phyloP scores from a whole-genome alignment of 2,888 invertebrate genomes.

The Mellilla xanthometata region DNA sequence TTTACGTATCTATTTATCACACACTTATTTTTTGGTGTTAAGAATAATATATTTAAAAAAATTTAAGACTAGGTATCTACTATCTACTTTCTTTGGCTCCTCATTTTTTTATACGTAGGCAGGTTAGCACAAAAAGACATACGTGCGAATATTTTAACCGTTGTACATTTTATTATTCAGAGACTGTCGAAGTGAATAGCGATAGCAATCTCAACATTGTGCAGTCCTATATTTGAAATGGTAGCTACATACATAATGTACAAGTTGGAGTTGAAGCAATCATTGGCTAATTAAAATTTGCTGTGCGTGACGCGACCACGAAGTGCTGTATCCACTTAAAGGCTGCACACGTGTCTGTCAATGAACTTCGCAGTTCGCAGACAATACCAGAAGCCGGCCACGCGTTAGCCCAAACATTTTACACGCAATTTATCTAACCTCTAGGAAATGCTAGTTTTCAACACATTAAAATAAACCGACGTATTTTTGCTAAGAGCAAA shows the following conservation, averaged over 20 bases:
- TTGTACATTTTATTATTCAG: constrained; percentile 66
- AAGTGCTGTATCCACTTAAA: constrained; percentile 70
- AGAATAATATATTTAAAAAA: too few species aligned
- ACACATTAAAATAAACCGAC: too few species aligned
- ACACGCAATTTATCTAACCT: constrained; percentile 27
- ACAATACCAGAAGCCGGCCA: constrained; percentile 57
- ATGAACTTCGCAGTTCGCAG: constrained; percentile 74
- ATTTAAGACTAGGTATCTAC: neutral
- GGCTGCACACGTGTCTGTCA: constrained; percentile 80
- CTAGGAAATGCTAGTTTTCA: neutral
- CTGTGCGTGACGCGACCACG: constrained; percentile 74
- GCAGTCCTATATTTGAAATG: constrained; percentile 56
- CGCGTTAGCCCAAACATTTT: constrained; percentile 48
- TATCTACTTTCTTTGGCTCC: neutral
- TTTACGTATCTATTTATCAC: too few species aligned
- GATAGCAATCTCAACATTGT: constrained; percentile 62
- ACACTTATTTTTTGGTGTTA: too few species aligned
- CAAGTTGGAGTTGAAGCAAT: constrained; percentile 64
- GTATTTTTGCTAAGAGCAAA: too few species aligned
- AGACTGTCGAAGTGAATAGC: constrained; percentile 48
- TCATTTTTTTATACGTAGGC: constrained; percentile 12
- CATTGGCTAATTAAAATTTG: constrained; percentile 79
- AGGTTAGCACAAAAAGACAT: too few species aligned
- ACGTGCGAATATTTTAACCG: constrained; percentile 38
- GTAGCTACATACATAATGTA: constrained; percentile 46